Evolutionary conservation across 1,140 invertebrate species (phyloP).

Genomic region (Melanaphis sacchari): DNA sequence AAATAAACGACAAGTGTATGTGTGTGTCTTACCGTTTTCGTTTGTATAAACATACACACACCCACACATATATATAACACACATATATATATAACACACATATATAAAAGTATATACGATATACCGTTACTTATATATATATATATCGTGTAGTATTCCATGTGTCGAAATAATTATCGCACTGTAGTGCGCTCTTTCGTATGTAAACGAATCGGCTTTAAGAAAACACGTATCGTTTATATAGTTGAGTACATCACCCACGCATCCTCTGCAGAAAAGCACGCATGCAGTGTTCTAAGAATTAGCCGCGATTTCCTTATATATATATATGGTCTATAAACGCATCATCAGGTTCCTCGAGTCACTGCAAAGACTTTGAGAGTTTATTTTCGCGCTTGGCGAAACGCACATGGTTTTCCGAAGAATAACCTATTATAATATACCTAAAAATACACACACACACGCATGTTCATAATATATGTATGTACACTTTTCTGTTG

Average conservation of each 20-base stretch:
- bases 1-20: neutral
- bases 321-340: neutral
- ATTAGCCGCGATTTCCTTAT: conserved; percentile 27
- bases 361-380: neutral
- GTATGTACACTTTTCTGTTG: neutral
- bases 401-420: neutral
- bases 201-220: conserved; percentile 51
- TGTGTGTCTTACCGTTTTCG: neutral
- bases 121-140: neutral
- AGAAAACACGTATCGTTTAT: neutral
- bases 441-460: neutral
- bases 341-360: neutral
- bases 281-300: neutral
- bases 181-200: neutral
- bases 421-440: neutral
- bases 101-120: neutral
- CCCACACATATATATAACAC: neutral
- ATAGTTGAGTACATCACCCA: neutral
- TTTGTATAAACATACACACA: neutral
- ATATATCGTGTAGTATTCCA: neutral
- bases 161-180: conserved; percentile 49
- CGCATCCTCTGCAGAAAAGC: neutral
- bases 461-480: neutral
- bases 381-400: conserved; percentile 40
- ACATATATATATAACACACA: too few relatives aligned